These are phyloP conservation scores for Melanotaenia pygmaea DNA, from an alignment of 2,797 vertebrate species.

Conservation along the genomic window DNA sequence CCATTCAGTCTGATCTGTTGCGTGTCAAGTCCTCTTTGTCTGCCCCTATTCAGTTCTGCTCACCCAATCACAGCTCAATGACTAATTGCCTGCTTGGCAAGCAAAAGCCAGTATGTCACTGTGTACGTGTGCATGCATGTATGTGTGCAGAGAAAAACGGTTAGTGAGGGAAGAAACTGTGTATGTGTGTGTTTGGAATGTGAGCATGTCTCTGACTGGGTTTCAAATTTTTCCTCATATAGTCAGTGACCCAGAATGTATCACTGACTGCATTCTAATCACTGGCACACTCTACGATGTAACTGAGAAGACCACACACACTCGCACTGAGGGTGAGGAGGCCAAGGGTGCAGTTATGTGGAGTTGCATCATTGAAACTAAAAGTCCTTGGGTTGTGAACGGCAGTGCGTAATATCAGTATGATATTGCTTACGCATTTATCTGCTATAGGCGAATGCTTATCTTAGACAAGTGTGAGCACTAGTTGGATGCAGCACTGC, in stretches of 20 bases:
- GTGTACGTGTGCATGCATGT: slow-evolving; percentile 28
- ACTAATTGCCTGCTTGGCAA: slow-evolving; percentile 85
- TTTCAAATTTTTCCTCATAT: slow-evolving; percentile 72
- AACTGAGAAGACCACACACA: slow-evolving; percentile 66
- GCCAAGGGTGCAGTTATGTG: slow-evolving; percentile 46
- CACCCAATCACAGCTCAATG: slow-evolving; percentile 85
- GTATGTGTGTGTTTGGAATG: slow-evolving; percentile 22
- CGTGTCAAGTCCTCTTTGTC: slow-evolving; percentile 81
- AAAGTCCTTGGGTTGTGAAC: slow-evolving; percentile 37
- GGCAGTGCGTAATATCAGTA: slow-evolving; percentile 7
- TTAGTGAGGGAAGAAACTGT: slow-evolving; percentile 41
- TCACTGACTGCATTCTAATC: slow-evolving; percentile 73
- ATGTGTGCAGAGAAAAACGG: slow-evolving; percentile 36
- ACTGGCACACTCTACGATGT: slow-evolving; percentile 71
- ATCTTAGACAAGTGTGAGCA: slow-evolving; percentile 3
- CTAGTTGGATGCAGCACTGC: background rate
- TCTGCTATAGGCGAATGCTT: background rate
- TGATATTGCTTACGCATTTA: background rate
- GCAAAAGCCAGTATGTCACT: slow-evolving; percentile 61
- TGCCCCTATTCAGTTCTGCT: slow-evolving; percentile 81
- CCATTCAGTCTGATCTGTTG: slow-evolving; percentile 78
- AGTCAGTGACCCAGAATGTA: slow-evolving; percentile 81
- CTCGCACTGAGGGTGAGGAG: slow-evolving; percentile 29
- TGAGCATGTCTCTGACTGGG: slow-evolving; percentile 45
- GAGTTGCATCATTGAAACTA: slow-evolving; percentile 36